Evolutionary conservation across 2,888 invertebrate genomes (phyloP).

Genomic region (Tachystola acroxantha): DNA sequence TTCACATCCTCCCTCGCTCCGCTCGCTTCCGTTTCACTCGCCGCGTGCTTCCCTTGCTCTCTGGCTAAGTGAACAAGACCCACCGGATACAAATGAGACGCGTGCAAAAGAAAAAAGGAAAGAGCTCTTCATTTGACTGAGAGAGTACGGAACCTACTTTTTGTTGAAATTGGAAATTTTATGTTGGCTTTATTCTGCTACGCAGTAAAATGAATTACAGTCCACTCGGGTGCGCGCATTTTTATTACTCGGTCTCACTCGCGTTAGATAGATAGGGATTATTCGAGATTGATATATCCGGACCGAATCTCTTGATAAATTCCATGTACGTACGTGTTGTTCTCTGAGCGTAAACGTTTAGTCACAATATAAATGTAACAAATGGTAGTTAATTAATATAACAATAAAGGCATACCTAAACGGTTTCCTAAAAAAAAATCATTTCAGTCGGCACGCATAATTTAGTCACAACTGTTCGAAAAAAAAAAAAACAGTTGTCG

Average conservation of each 20-base stretch:
- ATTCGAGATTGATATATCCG: no score
- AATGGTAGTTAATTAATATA: no score
- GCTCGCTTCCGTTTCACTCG: slow-evolving; percentile 26
- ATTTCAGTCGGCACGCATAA: no score
- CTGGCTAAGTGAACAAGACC: slow-evolving; percentile 16
- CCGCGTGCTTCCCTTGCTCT: slow-evolving; percentile 18
- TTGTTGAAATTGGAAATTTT: slow-evolving; percentile 12
- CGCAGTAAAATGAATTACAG: slow-evolving; percentile 8
- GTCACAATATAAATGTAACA: no score
- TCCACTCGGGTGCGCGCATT: slow-evolving; percentile 1
- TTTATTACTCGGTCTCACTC: slow-evolving; percentile 3
- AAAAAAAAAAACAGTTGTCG: neutral
- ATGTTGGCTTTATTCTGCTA: slow-evolving; percentile 9
- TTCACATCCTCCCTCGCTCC: slow-evolving; percentile 24
- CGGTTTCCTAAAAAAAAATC: no score
- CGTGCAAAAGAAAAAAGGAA: slow-evolving; percentile 9
- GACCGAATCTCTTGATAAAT: no score
- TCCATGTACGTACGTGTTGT: no score
- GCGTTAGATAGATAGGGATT: neutral
- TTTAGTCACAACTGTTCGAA: no score
- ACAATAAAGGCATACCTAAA: no score
- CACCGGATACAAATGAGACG: slow-evolving; percentile 15
- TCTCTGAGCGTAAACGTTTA: no score
- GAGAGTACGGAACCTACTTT: slow-evolving; percentile 7
- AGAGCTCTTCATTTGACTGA: slow-evolving; percentile 12